phyloP scores from a whole-genome alignment of 2,113 vertebrate species.

The Chascanopsetta lugubris region DNA sequence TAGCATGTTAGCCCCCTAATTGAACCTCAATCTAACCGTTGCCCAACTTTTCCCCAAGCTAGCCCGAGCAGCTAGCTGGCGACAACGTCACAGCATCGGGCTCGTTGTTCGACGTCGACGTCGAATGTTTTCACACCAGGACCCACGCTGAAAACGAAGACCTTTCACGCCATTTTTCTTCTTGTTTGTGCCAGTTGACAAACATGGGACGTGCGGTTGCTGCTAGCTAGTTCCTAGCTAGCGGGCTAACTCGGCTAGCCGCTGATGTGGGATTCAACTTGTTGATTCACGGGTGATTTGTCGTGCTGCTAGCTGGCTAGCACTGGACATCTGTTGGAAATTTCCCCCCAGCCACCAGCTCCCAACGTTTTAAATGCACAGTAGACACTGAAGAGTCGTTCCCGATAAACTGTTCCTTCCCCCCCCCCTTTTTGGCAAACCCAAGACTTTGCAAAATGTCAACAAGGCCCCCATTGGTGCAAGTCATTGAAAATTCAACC shows the following conservation, averaged over 20 bases:
- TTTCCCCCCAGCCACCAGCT: conserved; percentile 20
- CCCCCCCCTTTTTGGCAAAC: conserved; percentile 49
- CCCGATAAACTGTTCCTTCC: conserved; percentile 27
- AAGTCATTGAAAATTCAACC: conserved; percentile 82
- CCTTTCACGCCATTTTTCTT: background rate
- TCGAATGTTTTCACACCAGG: conserved; percentile 10
- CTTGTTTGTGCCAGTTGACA: conserved; percentile 55
- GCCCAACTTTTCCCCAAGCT: conserved; percentile 67
- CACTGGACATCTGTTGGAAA: conserved; percentile 51
- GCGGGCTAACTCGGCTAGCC: conserved; percentile 65
- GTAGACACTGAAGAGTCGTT: conserved; percentile 59
- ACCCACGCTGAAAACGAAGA: conserved; percentile 25
- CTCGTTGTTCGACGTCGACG: background rate
- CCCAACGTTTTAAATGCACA: conserved; percentile 72
- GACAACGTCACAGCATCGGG: conserved; percentile 40
- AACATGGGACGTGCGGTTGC: conserved; percentile 69
- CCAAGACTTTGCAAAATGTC: conserved; percentile 76
- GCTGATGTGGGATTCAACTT: conserved; percentile 81
- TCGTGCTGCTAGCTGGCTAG: conserved; percentile 72
- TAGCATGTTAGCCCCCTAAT: conserved; percentile 60
- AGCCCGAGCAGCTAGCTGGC: conserved; percentile 52
- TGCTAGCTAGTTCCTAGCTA: conserved; percentile 72
- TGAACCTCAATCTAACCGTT: conserved; percentile 48
- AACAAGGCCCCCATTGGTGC: conserved; percentile 79
- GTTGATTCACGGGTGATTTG: conserved; percentile 80